Base-by-base conservation (phyloP, 2,113 vertebrate species). In the Platichthys flesus region DNA sequence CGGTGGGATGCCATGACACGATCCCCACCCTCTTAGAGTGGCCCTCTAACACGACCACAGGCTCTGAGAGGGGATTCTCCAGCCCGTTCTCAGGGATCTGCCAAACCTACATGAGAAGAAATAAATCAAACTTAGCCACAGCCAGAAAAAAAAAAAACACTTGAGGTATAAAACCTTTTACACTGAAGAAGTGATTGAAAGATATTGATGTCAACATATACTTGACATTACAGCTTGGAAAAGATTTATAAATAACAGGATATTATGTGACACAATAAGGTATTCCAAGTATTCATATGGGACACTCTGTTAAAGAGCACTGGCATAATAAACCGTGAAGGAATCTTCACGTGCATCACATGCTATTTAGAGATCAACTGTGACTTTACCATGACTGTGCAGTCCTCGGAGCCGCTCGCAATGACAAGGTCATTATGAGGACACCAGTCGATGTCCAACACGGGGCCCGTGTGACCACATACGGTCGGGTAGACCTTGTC, bases 371-470 rank as follows among this genome's bases (percentile, higher is more conserved):
- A 64, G 16, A 63, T 66, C 2, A 78, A 68, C 13, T 0, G 2
- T 4, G 42, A 84, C 37, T 86, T 82, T 88, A 98, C 98, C 98
- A 99, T 99, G 72, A 99, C 96, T 0, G 96, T 96, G 93, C 97
- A 98, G 90, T 99, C 98, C 92, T 99, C 98, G 0, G 98, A 99
- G 66, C 97, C 97, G 0, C 98, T 99, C 78, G 98, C 98, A 4
- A 99, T 97, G 64, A 99, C 96, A 0, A 94, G 97, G 87, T 99
- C 98, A 0, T 99, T 98, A 60, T 99, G 97, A 58, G 97, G 98
- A 89, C 98, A 99, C 98, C 98, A 99, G 62, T 99, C 97, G 20
- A 99, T 97, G 92, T 99, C 98, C 83, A 99, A 92, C 89, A 99
- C 98, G 0, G 97, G 97, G 75, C 97, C 98, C 0, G 97, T 99